These are phyloP conservation scores for Montipora sp. DNA, from an alignment of 64 coral and sea anemone genomes.

Conservation along the genomic window DNA sequence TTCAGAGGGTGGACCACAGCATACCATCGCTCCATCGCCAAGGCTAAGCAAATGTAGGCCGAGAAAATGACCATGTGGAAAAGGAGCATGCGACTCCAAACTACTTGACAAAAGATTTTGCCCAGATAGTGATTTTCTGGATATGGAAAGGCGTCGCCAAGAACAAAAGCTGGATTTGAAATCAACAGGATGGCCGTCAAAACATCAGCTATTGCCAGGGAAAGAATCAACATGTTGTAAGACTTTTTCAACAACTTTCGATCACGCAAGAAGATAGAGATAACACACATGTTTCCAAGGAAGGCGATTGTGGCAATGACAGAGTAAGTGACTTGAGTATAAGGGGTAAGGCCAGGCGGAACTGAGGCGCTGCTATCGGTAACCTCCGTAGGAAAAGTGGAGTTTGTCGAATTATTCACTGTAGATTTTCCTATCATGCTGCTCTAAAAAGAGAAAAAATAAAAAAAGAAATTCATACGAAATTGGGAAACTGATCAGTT, in stretches of 20 bases:
- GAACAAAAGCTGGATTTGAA: slow-evolving; percentile 30
- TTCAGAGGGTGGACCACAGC: slow-evolving; percentile 1
- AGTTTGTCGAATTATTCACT: background rate
- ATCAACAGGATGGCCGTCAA: background rate
- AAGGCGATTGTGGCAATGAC: slow-evolving; percentile 6
- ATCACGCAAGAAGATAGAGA: background rate
- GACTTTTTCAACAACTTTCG: slow-evolving; percentile 24
- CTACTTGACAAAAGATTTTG: background rate
- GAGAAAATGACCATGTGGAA: slow-evolving; percentile 30
- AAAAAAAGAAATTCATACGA: too few species aligned
- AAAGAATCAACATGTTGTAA: slow-evolving; percentile 24
- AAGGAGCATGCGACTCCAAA: slow-evolving; percentile 21
- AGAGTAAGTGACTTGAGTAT: slow-evolving; percentile 14
- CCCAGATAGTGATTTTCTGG: background rate
- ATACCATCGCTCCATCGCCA: slow-evolving; percentile 25
- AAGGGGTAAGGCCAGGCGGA: background rate
- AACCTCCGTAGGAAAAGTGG: background rate
- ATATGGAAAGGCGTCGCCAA: slow-evolving; percentile 31
- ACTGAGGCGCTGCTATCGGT: background rate
- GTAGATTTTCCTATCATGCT: background rate
- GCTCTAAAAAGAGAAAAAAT: background rate
- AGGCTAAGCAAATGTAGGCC: slow-evolving; percentile 20
- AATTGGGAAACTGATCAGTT: background rate
- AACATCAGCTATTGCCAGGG: slow-evolving; percentile 37
- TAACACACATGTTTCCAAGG: slow-evolving; percentile 6